These are phyloP conservation scores for Tarsius wallacei DNA, from an alignment of 2,797 vertebrate species.

Conservation along the genomic window DNA sequence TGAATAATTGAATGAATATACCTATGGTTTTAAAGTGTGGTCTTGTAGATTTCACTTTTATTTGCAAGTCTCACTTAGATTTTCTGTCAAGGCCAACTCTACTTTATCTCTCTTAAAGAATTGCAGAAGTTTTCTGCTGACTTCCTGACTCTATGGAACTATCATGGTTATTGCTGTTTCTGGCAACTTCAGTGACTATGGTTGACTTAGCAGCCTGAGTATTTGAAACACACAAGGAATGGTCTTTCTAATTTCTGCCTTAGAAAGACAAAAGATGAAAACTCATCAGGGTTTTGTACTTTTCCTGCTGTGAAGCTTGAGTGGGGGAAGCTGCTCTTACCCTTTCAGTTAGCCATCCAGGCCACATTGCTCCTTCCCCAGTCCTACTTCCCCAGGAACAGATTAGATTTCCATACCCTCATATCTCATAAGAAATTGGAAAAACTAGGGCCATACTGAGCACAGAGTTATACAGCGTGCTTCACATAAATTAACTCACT, in stretches of 20 bases:
- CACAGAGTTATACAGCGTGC: not conserved
- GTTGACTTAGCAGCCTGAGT: not conserved
- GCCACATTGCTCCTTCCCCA: not conserved
- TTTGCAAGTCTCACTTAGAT: constrained; percentile 13
- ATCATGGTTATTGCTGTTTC: not conserved
- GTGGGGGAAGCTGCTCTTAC: not conserved
- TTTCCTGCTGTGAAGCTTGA: not conserved
- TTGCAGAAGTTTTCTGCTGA: not conserved
- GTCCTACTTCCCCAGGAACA: not conserved
- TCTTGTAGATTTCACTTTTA: constrained; percentile 46
- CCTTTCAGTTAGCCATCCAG: not conserved
- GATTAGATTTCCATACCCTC: not conserved
- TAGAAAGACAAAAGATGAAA: not conserved
- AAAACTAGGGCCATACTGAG: not conserved
- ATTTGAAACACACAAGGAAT: not conserved
- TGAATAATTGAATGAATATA: not conserved
- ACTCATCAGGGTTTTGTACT: not conserved
- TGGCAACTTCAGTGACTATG: not conserved
- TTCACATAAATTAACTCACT: not conserved
- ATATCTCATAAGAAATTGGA: not conserved
- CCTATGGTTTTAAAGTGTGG: not conserved
- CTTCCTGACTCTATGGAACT: not conserved
- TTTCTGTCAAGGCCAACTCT: not conserved
- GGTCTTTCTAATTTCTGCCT: not conserved
- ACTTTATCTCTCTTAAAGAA: not conserved